Evolutionary conservation across 2,888 invertebrate genomes (phyloP).

Genomic region (Gasteruption jaculator): DNA sequence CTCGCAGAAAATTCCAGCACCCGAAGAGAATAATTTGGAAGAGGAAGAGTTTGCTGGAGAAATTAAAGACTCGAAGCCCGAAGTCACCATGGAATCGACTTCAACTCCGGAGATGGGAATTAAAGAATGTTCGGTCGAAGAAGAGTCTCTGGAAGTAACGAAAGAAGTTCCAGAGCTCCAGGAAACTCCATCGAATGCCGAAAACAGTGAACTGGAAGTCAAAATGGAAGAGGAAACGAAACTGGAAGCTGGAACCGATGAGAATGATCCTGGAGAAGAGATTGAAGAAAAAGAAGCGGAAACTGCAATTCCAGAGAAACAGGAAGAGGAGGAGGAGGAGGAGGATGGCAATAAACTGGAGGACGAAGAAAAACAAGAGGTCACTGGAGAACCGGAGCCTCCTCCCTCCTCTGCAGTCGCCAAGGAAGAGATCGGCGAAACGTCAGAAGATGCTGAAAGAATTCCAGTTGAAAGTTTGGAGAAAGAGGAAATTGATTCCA

Average conservation of each 20-base stretch:
- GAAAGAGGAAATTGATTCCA: too few relatives aligned
- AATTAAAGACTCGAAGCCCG: constrained; percentile 1
- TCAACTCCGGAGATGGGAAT: constrained; percentile 1
- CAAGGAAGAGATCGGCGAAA: too few relatives aligned
- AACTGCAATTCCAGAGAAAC: background rate
- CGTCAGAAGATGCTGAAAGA: too few relatives aligned
- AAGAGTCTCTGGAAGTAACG: constrained; percentile 2
- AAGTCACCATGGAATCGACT: background rate
- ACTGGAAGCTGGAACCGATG: constrained; percentile 5
- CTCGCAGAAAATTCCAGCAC: background rate
- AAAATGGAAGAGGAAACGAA: constrained; percentile 2
- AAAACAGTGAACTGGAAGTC: constrained; percentile 5
- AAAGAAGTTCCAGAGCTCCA: background rate
- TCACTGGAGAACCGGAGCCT: too few relatives aligned
- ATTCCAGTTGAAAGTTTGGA: too few relatives aligned
- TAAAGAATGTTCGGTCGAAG: background rate
- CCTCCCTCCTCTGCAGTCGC: too few relatives aligned
- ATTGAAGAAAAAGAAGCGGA: background rate
- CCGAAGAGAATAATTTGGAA: too few relatives aligned
- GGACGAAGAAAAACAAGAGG: background rate
- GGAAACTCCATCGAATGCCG: constrained; percentile 10
- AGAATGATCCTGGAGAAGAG: background rate
- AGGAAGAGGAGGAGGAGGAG: constrained; percentile 7
- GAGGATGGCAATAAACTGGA: background rate
- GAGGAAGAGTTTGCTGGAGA: constrained; percentile 10